Evolutionary conservation across 1,140 invertebrate genomes (phyloP), one percentile per base, ranked within the genome.

Genomic region (Maconellicoccus hirsutus): DNA sequence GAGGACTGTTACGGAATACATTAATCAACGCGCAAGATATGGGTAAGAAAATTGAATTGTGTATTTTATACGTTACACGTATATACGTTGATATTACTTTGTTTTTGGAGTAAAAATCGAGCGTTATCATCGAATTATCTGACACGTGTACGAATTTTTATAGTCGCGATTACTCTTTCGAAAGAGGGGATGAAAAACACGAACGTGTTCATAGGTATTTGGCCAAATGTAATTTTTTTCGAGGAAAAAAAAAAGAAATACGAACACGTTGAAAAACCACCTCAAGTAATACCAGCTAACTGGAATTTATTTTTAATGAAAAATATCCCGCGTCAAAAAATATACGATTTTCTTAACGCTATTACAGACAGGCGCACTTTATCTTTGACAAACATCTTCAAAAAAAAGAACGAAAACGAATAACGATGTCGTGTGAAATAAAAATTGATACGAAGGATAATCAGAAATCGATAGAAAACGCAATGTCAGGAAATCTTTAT

Each of bases 261-360:
- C 29, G 29, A 33, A 33, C 29, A 33, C 29, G 29, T 3, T 33
- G 12, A 33, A 33, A 33, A 33, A 33, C 6, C n/a, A 52, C n/a
- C 42, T 52, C 12, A 16, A 52, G n/a, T 52, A 52, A 52, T 16
- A 52, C 42, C 42, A 52, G 10, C 42, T 52, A 52, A 52, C 12
- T 52, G 42, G 42, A 52, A 52, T 52, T 52, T 52, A 52, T 52
- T 52, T 52, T 52, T 52, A 52, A 52, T 52, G 42, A 52, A 52
- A 52, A 52, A 52, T 52, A 52, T 52, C 12, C n/a, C n/a, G n/a
- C 42, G 42, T 52, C 42, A 19, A 52, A 52, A 52, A 52, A 52
- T 52, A 52, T 52, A 52, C 42, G 42, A 52, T 52, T 52, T 52
- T 52, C 42, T 52, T n/a, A 16, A 52, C 42, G 42, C n/a, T 52